Conservation (phyloP, 2,113 vertebrate genomes). For the Rhinoderma darwinii region DNA sequence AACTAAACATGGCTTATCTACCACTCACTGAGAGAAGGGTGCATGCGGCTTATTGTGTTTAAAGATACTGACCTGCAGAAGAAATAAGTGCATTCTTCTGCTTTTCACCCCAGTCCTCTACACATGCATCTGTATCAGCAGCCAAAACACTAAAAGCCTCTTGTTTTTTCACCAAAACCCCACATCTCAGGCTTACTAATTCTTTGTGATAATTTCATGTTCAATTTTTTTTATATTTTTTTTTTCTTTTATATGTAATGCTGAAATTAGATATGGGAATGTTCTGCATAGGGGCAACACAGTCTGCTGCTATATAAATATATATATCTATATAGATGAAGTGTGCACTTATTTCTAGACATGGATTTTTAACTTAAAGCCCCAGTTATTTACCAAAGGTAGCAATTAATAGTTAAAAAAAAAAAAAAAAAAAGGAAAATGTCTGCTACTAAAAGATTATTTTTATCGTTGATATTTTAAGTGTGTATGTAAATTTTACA, state of each 20-base stretch:
- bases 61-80: constrained; percentile 79
- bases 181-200: constrained; percentile 98
- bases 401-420: constrained; percentile 84
- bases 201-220: constrained; percentile 99
- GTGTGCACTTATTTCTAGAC: constrained; percentile 94
- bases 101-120: constrained; percentile 87
- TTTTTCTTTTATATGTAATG: constrained; percentile 99
- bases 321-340: constrained; percentile 77
- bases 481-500: constrained; percentile 82
- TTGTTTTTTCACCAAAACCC: constrained; percentile 91
- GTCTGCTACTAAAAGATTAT: constrained; percentile 87
- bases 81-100: constrained; percentile 89
- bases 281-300: constrained; percentile 91
- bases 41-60: constrained; percentile 82
- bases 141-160: constrained; percentile 97
- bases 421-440: constrained; percentile 83
- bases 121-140: constrained; percentile 97
- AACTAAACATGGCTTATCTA: constrained; percentile 79
- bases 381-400: constrained; percentile 97
- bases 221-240: constrained; percentile 93
- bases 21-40: constrained; percentile 76
- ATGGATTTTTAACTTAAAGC: constrained; percentile 87
- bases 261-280: constrained; percentile 95
- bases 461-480: constrained; percentile 89
- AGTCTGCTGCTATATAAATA: constrained; percentile 86